A percentile compares a stretch with the other conserved stretches of the same genome.
phyloP scores from a whole-genome alignment of 1,140 invertebrate genomes.

The Himalopsyche phryganea region DNA sequence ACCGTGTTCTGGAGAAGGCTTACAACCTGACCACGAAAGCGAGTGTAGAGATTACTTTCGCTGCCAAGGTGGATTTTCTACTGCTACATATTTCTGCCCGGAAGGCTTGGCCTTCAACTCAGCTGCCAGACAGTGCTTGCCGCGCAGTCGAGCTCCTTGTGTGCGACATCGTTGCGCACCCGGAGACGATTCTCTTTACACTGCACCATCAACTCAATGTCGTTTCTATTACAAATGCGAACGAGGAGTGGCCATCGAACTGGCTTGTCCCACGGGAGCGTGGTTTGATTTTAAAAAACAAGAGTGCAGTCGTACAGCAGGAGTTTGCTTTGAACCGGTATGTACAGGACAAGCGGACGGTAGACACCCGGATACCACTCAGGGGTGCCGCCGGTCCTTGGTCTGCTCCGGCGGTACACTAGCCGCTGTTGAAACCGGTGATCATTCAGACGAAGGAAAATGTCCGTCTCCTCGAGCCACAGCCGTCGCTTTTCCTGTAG shows the following conservation, averaged over 20 bases:
- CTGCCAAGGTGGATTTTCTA: constrained; percentile 26
- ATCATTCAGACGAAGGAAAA: constrained; percentile 20
- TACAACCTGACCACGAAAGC: constrained; percentile 19
- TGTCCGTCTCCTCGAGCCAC: constrained; percentile 28
- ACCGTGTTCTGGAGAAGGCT: constrained; percentile 21
- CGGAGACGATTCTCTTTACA: constrained; percentile 41
- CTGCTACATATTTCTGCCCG: constrained; percentile 40
- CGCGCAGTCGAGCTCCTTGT: constrained; percentile 39
- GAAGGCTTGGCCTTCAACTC: constrained; percentile 43
- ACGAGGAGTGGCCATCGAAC: constrained; percentile 40
- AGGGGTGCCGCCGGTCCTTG: constrained; percentile 39
- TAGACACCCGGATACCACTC: constrained; percentile 38
- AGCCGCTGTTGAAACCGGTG: constrained; percentile 30
- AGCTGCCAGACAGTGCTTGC: constrained; percentile 42
- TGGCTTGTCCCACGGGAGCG: constrained; percentile 40
- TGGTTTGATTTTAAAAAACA: constrained; percentile 37
- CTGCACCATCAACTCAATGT: constrained; percentile 44
- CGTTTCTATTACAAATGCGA: constrained; percentile 56
- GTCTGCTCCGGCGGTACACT: constrained; percentile 38
- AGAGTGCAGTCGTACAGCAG: constrained; percentile 28
- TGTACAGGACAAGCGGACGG: constrained; percentile 43
- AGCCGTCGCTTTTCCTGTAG: constrained; percentile 26
- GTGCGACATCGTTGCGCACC: constrained; percentile 41
- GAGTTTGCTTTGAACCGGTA: constrained; percentile 42
- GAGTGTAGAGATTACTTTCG: constrained; percentile 22